Evolutionary conservation across 2,888 invertebrate genomes (phyloP), one percentile per base, ranked within the genome.

Genomic region (Margaritifera margaritifera): DNA sequence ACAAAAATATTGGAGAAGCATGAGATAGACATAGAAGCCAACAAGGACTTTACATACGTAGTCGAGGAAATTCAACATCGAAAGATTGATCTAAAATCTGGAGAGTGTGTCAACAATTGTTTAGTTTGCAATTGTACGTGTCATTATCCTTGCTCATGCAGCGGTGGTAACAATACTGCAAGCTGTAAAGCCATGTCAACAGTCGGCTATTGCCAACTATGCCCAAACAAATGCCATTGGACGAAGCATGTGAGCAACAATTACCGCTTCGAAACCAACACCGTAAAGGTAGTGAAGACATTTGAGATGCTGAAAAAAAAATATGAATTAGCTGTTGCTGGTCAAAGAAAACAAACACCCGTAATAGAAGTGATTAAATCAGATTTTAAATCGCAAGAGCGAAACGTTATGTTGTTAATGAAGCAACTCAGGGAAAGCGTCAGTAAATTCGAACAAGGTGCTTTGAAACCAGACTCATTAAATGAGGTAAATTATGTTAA

Each of bases 401-500:
- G 69, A 2, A 67, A 63, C 20, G 71, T 79, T n/a, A 53, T 56
- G 19, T 52, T 57, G 2, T 62, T 81, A 61, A 62, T 80, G 27
- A 65, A 61, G 1, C 24, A 51, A 6, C 66, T 80, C 1, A 57
- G 66, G 25, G 52, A 61, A 24, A 68, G 68, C 24, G 68, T 64
- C 31, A 70, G 74, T 20, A 55, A 56, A 42, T 63, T 84, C 6
- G 64, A 78, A 22, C 68, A 79, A 64, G 84, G 81, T 57, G 84
- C 84, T 3, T 64, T 84, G 1, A 72, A 75, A 51, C 77, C 80
- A 18, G 78, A 82, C 62, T 78, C 79, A 15, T 42, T 84, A 6
- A 69, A 75, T 11, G 75, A 75, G 11, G 59, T 74, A 6, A 79
- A 81, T 19, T 83, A 84, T 55, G 80, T 84, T 42, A 78, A 85